Percentiles rank a stretch among this genome's conserved stretches.
Evolutionary conservation across 2,797 vertebrate species (phyloP).

Genomic region (Falco rusticolus): DNA sequence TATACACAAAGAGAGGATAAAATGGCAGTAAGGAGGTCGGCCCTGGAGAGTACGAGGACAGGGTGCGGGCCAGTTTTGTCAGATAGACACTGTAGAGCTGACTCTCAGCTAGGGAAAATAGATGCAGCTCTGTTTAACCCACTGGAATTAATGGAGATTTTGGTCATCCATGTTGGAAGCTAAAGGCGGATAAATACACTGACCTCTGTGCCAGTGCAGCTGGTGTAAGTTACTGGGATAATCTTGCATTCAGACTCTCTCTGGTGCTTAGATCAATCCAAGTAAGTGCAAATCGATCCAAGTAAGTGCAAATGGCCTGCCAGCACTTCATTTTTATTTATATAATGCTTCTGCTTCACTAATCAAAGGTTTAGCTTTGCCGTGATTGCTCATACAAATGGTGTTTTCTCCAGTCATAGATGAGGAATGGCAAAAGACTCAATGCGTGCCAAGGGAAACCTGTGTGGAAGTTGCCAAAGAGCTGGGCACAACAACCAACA

Average conservation of each 20-base stretch:
- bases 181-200: neutral
- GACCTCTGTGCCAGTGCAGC: constrained; percentile 14
- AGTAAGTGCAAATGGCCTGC: constrained; percentile 13
- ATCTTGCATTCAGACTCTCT: constrained; percentile 9
- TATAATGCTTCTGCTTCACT: neutral
- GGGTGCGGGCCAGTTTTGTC: neutral
- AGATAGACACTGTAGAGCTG: neutral
- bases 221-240: constrained; percentile 19
- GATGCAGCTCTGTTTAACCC: neutral
- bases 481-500: constrained; percentile 86
- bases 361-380: neutral
- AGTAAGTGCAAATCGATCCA: neutral
- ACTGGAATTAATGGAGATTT: neutral
- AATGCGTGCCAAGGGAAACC: constrained; percentile 93
- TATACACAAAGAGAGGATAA: neutral
- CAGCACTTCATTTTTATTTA: constrained; percentile 19
- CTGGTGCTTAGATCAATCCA: neutral
- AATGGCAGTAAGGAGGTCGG: neutral
- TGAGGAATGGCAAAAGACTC: constrained; percentile 96
- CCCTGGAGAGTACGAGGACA: neutral
- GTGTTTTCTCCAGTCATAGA: constrained; percentile 85
- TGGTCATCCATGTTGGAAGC: neutral
- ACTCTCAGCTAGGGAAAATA: neutral
- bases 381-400: neutral
- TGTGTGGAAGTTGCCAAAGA: constrained; percentile 94